These are phyloP conservation scores for Hyles lineata DNA, from an alignment of 2,888 invertebrate genomes.

Conservation along the genomic window DNA sequence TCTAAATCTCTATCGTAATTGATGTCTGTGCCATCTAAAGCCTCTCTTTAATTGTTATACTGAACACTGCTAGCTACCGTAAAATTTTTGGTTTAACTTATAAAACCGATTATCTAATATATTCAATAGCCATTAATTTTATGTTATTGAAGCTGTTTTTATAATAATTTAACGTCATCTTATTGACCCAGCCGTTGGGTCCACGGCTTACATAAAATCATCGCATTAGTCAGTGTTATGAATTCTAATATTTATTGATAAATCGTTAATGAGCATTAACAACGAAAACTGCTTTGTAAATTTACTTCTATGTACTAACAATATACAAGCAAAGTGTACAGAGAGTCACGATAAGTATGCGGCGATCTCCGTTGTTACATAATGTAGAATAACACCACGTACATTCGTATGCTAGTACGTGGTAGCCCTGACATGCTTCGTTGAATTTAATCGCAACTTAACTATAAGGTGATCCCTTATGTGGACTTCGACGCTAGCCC, in stretches of 20 bases:
- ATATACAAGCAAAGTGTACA: slow-evolving; percentile 3
- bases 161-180: neutral
- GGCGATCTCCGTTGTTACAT: slow-evolving; percentile 58
- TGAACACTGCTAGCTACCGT: no score
- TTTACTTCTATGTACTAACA: slow-evolving; percentile 4
- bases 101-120: neutral
- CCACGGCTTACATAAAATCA: slow-evolving; percentile 16
- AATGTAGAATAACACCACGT: slow-evolving; percentile 73
- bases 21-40: no score
- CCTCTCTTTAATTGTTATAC: no score
- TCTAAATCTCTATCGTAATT: no score
- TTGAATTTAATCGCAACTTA: slow-evolving; percentile 61
- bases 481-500: slow-evolving; percentile 56
- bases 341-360: slow-evolving; percentile 43
- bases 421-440: slow-evolving; percentile 80
- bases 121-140: neutral
- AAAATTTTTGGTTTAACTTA: no score
- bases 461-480: slow-evolving; percentile 67
- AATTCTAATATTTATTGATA: neutral
- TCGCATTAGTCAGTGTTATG: neutral
- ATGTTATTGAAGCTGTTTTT: neutral
- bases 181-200: neutral
- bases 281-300: neutral
- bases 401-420: slow-evolving; percentile 61
- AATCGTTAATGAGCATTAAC: slow-evolving; percentile 2